Conservation (phyloP, 2,888 invertebrate genomes). For the Drosophila mimica region DNA sequence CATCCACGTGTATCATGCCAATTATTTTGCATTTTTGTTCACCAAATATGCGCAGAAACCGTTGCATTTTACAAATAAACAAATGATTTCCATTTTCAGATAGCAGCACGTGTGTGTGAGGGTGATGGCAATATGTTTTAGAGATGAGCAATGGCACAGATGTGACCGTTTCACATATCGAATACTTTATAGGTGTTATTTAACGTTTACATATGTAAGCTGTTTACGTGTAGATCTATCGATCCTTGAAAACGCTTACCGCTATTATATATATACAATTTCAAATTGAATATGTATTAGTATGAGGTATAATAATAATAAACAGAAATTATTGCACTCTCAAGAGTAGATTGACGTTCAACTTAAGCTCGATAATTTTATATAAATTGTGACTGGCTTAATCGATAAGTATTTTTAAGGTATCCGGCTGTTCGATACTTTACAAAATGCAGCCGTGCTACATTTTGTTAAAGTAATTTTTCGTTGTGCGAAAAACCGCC, state of each 20-base stretch:
- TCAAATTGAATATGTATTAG: not conserved
- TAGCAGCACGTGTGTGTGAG: slow-evolving; percentile 38
- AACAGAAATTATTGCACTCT: not conserved
- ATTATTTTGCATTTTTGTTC: slow-evolving; percentile 86
- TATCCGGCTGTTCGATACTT: not conserved
- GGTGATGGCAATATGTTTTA: not conserved
- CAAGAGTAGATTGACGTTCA: not conserved
- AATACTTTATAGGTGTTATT: not conserved
- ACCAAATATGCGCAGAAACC: slow-evolving; percentile 85
- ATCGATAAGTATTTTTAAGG: not conserved
- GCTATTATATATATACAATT: not conserved
- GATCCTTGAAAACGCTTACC: not conserved
- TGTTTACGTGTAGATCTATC: not conserved
- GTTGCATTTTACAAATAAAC: slow-evolving; percentile 79
- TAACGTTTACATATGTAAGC: not conserved
- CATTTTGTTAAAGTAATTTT: not conserved
- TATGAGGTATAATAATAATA: not conserved
- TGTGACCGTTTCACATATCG: not conserved
- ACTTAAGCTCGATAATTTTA: not conserved
- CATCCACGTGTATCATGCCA: slow-evolving; percentile 90
- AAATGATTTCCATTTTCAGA: not conserved
- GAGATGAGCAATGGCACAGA: slow-evolving; percentile 5
- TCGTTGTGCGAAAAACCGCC: not conserved
- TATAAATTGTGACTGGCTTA: not conserved
- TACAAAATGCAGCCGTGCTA: not conserved